Conservation (phyloP, 2,888 invertebrate genomes). For the Tenthredo amoena region DNA sequence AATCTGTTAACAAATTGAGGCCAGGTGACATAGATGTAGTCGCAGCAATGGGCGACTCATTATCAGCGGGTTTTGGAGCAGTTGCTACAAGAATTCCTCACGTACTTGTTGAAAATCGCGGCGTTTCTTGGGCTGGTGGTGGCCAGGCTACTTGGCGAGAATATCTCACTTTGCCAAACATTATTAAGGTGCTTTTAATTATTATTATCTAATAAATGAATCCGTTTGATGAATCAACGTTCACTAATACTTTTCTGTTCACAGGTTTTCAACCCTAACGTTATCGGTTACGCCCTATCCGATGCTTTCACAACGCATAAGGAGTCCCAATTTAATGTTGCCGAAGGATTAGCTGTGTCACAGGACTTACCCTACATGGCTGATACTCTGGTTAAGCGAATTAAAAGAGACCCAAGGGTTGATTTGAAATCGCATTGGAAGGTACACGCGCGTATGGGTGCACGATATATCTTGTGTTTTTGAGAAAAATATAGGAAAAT, state of each 20-base stretch:
- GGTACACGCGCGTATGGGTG: constrained; percentile 69
- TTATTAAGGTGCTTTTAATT: constrained; percentile 80
- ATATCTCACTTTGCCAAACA: constrained; percentile 86
- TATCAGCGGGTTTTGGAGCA: constrained; percentile 82
- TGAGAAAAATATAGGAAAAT: not conserved
- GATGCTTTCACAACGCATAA: constrained; percentile 79
- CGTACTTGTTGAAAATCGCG: constrained; percentile 73
- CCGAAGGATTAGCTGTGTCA: constrained; percentile 82
- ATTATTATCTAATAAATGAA: not conserved
- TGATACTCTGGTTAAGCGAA: constrained; percentile 79
- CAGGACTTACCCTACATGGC: constrained; percentile 82
- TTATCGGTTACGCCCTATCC: constrained; percentile 82
- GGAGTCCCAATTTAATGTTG: constrained; percentile 81
- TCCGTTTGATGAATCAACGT: not conserved
- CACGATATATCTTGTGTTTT: not conserved
- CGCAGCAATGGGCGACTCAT: constrained; percentile 82
- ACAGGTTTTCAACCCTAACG: constrained; percentile 82
- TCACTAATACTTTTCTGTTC: not conserved
- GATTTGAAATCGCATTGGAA: constrained; percentile 83
- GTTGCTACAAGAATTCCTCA: constrained; percentile 78
- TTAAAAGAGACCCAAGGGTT: constrained; percentile 80
- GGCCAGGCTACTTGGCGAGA: constrained; percentile 87
- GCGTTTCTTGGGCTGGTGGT: constrained; percentile 76
- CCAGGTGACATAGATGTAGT: constrained; percentile 84
- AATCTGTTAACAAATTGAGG: constrained; percentile 80